Conservation (phyloP, 53 echinoderm and acorn worm species). For the Holothuria scabra region DNA sequence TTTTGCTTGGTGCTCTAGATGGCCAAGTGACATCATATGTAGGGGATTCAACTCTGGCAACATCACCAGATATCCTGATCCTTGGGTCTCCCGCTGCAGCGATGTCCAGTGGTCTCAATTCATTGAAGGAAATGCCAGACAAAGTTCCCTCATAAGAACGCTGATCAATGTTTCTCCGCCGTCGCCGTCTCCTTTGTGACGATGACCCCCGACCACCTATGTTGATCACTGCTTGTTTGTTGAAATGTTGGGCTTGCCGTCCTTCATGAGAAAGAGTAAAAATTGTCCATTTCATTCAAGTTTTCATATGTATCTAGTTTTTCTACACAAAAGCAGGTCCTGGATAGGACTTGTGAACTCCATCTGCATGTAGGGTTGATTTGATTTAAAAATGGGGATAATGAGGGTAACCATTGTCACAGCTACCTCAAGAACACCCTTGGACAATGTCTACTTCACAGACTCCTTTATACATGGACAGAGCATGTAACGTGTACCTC, state of each 20-base stretch:
- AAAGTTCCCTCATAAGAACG: slow-evolving; percentile 67
- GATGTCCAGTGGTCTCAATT: slow-evolving; percentile 72
- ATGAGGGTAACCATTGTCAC: too few relatives aligned
- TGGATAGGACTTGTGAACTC: too few relatives aligned
- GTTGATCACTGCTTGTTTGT: slow-evolving; percentile 75
- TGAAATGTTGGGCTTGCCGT: slow-evolving; percentile 78
- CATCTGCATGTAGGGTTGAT: too few relatives aligned
- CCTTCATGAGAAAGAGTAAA: slow-evolving; percentile 48
- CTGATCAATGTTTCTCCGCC: slow-evolving; percentile 35
- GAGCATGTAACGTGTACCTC: too few relatives aligned
- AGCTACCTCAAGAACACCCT: too few relatives aligned
- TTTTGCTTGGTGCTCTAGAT: slow-evolving; percentile 1
- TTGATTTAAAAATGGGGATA: too few relatives aligned
- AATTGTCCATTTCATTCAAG: too few relatives aligned
- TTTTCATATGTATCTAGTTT: too few relatives aligned
- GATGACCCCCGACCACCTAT: slow-evolving; percentile 69
- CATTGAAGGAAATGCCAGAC: slow-evolving; percentile 78
- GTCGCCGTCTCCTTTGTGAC: slow-evolving; percentile 30
- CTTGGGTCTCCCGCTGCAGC: slow-evolving; percentile 66
- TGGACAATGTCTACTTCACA: too few relatives aligned
- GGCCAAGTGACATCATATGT: slow-evolving; percentile 5
- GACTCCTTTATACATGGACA: too few relatives aligned
- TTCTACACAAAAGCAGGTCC: too few relatives aligned
- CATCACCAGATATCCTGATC: slow-evolving; percentile 65
- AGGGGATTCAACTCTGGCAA: slow-evolving; percentile 26